Evolutionary conservation across 1,140 invertebrate species (phyloP), one percentile per base, ranked within the genome.

Genomic region (Drosophila bipectinata): DNA sequence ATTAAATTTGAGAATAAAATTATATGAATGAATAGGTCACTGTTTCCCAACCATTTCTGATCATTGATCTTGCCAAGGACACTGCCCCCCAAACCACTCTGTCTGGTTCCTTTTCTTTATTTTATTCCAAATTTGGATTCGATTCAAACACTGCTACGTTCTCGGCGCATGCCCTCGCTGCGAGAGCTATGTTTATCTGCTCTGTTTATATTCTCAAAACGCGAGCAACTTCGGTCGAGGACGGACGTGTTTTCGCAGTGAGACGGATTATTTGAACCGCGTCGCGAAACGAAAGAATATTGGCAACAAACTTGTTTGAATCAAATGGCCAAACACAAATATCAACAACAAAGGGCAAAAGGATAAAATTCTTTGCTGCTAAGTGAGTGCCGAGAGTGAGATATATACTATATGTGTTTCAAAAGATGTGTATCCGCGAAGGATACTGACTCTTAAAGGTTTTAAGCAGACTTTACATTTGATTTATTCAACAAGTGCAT

Each of bases 191-290:
- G 51, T n/a, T 58, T 41, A 47, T 62, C 54, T 58, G 78, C 78
- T 81, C 78, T 84, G 81, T 84, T 84, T 84, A 87, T 80, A 78
- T 84, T 87, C 66, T 79, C 82, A 87, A 84, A 84, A 54, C 77
- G 81, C 73, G 82, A 84, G 78, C 72, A 84, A 51, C 81, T 67
- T 77, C 84, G 77, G 78, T 62, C 68, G 81, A 66, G 78, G 63
- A 87, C 82, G 73, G 81, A 87, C 82, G 82, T 81, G 58, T 32
- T 47, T 28, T 59, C 44, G 39, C 30, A 24, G 56, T 61, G 57
- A 26, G 18, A 53, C 55, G 59, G 52, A 57, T 18, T 12, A 53
- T 34, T 53, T 10, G 5, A 61, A 63, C 28, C 18, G 41, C 21
- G 10, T 3, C 53, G 64, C 51, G 53, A 67, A 87, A 74, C 72